Base-by-base conservation (phyloP, 2,113 vertebrate genomes). In the Solenodon paradoxus region DNA sequence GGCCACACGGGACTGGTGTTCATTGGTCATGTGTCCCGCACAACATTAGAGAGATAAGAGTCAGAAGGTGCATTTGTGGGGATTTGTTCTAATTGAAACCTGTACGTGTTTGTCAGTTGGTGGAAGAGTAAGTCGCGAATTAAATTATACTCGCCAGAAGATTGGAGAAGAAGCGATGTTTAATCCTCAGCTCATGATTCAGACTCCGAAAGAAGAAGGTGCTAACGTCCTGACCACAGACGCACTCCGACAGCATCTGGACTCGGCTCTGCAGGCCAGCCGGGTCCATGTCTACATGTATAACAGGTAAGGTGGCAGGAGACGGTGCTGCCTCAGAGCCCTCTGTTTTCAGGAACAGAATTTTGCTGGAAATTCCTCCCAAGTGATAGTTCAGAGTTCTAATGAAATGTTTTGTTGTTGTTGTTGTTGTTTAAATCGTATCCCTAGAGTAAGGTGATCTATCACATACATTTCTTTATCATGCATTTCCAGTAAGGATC, bases 161-260 rank as follows among this genome's bases (percentile, higher is more conserved):
- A 99, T 99, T 96, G 99, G 99, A 71, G 99, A 99, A 97, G 99
- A 99, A 98, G 99, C 99, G 98, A 99, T 99, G 99, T 99, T 99
- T 98, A 99, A 99, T 98, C 99, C 99, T 96, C 99, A 99, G 97
- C 99, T 99, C 98, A 99, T 99, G 99, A 99, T 99, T 96, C 99
- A 99, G 98, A 99, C 99, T 82, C 99, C 99, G 8, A 99, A 99
- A 97, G 99, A 99, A 98, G 99, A 99, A 96, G 99, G 99, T 97
- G 98, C 99, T 97, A 99, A 99, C 61, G 98, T 99, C 97, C 98
- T 99, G 92, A 99, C 99, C 17, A 98, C 99, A 91, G 99, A 99
- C 90, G 99, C 99, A 0, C 99, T 99, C 47, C 98, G 98, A 53
- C 99, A 99, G 96, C 99, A 99, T 98, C 98, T 99, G 98, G 99